Conservation (phyloP, 1,140 invertebrate species). For the Leptopilina boulardi region DNA sequence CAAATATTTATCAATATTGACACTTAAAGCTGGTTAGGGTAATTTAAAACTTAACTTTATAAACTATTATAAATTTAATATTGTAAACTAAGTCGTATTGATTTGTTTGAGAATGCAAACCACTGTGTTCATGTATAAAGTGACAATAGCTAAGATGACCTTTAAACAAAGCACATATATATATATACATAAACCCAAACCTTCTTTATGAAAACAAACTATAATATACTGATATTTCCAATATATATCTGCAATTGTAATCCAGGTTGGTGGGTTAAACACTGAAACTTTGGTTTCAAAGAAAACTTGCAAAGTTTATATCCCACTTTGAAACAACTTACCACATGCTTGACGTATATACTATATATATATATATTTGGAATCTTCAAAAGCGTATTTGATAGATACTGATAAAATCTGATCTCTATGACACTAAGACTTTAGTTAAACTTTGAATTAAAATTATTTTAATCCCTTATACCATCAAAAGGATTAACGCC, state of each 20-base stretch:
- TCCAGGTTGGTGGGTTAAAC: constrained; percentile 4
- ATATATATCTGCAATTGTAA: constrained; percentile 1
- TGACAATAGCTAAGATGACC: background rate
- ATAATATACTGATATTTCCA: constrained; percentile 1
- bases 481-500: background rate
- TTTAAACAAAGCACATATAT: background rate
- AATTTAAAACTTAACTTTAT: too few species aligned
- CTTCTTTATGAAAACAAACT: background rate
- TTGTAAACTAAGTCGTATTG: too few species aligned
- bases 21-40: too few species aligned
- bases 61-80: too few species aligned
- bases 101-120: too few species aligned
- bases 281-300: background rate
- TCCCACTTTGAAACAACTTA: constrained; percentile 14
- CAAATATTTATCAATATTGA: too few species aligned
- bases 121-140: background rate
- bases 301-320: background rate
- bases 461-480: background rate
- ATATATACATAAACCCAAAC: too few species aligned
- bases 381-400: constrained; percentile 28
- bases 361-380: too few species aligned
- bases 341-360: background rate
- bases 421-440: background rate
- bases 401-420: constrained; percentile 20
- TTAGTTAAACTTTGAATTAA: constrained; percentile 1